phyloP scores from a whole-genome alignment of 2,113 vertebrate genomes.

The Chionomys nivalis region DNA sequence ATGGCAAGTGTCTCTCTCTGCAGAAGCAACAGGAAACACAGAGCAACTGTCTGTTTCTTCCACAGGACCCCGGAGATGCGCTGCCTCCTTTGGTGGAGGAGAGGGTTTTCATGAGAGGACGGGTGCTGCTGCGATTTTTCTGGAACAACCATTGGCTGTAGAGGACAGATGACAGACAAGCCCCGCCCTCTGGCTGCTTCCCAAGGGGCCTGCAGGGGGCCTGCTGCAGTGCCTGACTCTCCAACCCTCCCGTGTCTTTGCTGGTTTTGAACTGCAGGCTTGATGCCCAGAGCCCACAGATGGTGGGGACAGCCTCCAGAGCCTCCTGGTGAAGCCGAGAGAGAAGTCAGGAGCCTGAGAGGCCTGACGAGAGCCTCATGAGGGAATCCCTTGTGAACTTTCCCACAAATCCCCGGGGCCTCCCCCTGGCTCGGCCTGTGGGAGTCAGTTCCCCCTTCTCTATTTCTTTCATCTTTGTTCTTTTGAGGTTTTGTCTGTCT shows the following conservation, averaged over 20 bases:
- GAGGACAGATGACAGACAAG: not conserved
- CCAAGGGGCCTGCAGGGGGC: not conserved
- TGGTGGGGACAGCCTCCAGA: not conserved
- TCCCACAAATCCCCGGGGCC: not conserved
- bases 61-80: slow-evolving; percentile 6
- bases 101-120: slow-evolving; percentile 24
- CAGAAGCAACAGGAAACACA: not conserved
- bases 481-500: not conserved
- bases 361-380: not conserved
- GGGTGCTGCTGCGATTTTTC: not conserved
- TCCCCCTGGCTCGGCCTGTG: not conserved
- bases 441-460: not conserved
- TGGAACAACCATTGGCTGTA: slow-evolving; percentile 49
- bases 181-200: not conserved
- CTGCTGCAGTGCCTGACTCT: not conserved
- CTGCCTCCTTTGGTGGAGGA: not conserved
- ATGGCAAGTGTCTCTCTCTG: not conserved
- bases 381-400: not conserved
- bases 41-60: not conserved
- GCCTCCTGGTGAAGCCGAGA: not conserved
- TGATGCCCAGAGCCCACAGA: not conserved
- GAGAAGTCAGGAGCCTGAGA: not conserved
- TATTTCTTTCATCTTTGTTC: not conserved
- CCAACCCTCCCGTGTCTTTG: rapidly evolving
- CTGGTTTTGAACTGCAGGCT: not conserved